A percentile compares a stretch with the other conserved stretches of the same genome.
Evolutionary conservation across 2,888 invertebrate genomes (phyloP).

Genomic region (Cancer borealis): DNA sequence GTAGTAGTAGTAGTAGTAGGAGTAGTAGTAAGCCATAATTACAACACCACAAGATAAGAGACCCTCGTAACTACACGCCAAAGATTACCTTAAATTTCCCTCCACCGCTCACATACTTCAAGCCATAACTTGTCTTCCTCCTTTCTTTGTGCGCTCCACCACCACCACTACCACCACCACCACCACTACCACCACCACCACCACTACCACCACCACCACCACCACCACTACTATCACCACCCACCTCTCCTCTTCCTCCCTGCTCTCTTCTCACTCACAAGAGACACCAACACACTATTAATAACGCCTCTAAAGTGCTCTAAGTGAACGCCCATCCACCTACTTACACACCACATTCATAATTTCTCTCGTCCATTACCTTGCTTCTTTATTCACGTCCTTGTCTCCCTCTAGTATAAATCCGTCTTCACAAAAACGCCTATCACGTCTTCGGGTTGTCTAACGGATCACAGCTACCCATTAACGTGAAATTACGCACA

Average conservation of each 20-base stretch:
- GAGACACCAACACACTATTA: not conserved
- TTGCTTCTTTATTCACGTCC: not conserved
- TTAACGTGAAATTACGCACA: not conserved
- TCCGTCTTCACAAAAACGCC: not conserved
- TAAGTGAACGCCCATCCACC: too few species aligned
- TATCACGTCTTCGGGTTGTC: not conserved
- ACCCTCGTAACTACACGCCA: not conserved
- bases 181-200: not conserved
- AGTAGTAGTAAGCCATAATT: not conserved
- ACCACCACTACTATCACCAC: not conserved
- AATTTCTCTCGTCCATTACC: not conserved
- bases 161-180: not conserved
- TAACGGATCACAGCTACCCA: not conserved
- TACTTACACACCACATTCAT: not conserved
- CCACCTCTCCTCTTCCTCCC: not conserved
- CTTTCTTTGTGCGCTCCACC: not conserved
- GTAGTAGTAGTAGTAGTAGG: not conserved
- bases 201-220: not conserved
- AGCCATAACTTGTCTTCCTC: not conserved
- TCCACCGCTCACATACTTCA: not conserved
- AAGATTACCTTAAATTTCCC: not conserved
- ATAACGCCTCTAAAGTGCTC: not conserved
- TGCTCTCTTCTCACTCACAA: not conserved
- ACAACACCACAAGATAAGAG: not conserved
- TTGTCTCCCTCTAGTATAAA: not conserved